Evolutionary conservation across 2,888 invertebrate species (phyloP), one percentile per base, ranked within the genome.

Genomic region (Mesoligia furuncula): DNA sequence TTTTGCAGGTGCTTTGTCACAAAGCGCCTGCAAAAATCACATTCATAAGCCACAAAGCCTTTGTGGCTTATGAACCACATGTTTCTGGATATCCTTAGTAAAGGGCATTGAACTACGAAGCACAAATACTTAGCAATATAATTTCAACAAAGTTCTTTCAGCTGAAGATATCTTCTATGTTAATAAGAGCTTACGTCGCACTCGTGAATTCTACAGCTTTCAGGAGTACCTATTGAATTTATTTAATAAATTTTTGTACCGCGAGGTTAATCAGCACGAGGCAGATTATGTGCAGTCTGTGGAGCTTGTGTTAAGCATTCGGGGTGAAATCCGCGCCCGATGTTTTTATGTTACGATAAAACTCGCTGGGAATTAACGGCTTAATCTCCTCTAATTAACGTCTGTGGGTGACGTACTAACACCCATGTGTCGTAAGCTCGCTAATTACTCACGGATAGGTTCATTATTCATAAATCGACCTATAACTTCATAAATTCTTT

Each of bases 331-430:
- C 59, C 57, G 61, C 57, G 54, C 62, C n/a, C n/a, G 51, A 73
- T 76, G 75, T 86, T 84, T 86, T 84, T 76, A 85, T 87, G 69
- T 77, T 9, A 48, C 74, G 62, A 77, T 84, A 87, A 81, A 87
- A 85, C 65, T 45, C 15, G 62, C 27, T 61, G 57, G 36, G 69
- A 54, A 79, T 81, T 73, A 85, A 79, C 73, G 36, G 48, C 61
- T 79, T 85, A 65, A 85, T 79, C 85, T 61, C 54, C 31, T 57
- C 69, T 81, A 71, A 87, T 85, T 83, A 85, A 85, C 61, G 74
- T 70, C 64, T 68, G 61, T 67, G 67, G 59, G 62, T 70, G 69
- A 31, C 57, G 36, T 69, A 76, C 69, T 76, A 69, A 76, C 76
- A 84, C 54, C 71, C 59, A 42, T 69, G 57, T 65, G 61, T 64